Evolutionary conservation across 2,797 vertebrate genomes (phyloP).

Genomic region (Holocentrus rufus): DNA sequence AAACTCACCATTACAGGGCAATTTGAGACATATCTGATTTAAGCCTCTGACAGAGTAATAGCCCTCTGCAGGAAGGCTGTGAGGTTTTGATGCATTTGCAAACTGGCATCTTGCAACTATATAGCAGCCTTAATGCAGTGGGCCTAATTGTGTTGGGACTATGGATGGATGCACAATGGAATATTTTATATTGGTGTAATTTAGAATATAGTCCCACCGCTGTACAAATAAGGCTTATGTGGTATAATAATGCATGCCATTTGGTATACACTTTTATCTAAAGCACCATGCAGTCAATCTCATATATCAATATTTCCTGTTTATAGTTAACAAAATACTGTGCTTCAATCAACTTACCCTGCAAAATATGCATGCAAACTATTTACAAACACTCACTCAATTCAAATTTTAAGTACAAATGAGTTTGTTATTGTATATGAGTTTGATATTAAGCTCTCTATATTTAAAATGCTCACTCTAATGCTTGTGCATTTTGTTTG

Average conservation of each 20-base stretch:
- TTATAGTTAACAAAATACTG: slow-evolving; percentile 3
- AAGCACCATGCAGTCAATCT: not conserved
- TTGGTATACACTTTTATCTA: not conserved
- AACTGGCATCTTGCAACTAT: not conserved
- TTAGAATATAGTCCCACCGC: too few species aligned
- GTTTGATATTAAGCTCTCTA: not conserved
- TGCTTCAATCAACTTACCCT: not conserved
- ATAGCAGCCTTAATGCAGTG: not conserved
- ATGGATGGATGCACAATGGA: not conserved
- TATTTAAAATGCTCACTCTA: not conserved
- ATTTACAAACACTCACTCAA: not conserved
- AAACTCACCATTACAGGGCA: slow-evolving; percentile 57
- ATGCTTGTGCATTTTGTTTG: not conserved
- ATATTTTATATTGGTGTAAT: not conserved
- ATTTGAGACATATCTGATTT: slow-evolving; percentile 58
- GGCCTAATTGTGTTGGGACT: not conserved
- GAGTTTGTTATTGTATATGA: not conserved
- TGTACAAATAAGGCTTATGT: not conserved
- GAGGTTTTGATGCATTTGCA: slow-evolving; percentile 25
- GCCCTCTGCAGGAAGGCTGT: slow-evolving; percentile 20
- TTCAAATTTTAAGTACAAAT: slow-evolving; percentile 5
- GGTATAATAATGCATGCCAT: not conserved
- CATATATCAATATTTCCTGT: slow-evolving; percentile 3
- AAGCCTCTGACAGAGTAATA: slow-evolving; percentile 51
- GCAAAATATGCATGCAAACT: not conserved